Evolutionary conservation across 2,113 vertebrate genomes (phyloP), one percentile per base, ranked within the genome.

Genomic region (Chaenocephalus aceratus): DNA sequence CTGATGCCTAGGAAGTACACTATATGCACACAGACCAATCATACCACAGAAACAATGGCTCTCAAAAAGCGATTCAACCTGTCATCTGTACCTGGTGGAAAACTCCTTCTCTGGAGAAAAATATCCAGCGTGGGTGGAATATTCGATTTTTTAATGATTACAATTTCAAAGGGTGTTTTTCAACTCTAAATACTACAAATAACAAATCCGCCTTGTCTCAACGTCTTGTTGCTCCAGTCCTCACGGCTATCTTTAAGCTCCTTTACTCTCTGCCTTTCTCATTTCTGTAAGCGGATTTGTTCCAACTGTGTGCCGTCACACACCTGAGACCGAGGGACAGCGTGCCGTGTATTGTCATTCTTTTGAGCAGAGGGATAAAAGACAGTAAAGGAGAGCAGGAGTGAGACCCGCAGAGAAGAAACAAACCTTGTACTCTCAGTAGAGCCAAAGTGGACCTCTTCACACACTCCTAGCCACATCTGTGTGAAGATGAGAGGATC

Each of bases 301-400:
- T 68, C 30, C 58, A 60, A 34, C 64, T 74, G 65, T 72, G 64
- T 18, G 63, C 58, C 14, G 44, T 23, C 21, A 36, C 49, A 60
- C 71, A 89, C 72, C 82, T 80, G 69, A 88, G 63, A 70, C 82
- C 77, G 69, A 88, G 63, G 67, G 44, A 73, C 46, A 53, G 12
- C 0, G 0, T 21, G 15, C n/a, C n/a, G 13, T 48, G 54, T 23
- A 41, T 45, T 69, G 75, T 52, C 48, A 69, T 54, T 75, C 62
- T 71, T 73, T 77, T 54, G 21, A 77, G 36, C 44, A 57, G 30
- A n/a, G 51, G 52, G 49, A 80, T 75, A 46, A 82, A 81, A 80
- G 58, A 79, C n/a, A 51, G 49, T 8, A 26, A 56, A 62, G 54
- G 11, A 62, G 57, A 73, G 68, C 60, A 72, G 66, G 65, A 70